Evolutionary conservation across 2,113 vertebrate genomes (phyloP).

Genomic region (Anas platyrhynchos): DNA sequence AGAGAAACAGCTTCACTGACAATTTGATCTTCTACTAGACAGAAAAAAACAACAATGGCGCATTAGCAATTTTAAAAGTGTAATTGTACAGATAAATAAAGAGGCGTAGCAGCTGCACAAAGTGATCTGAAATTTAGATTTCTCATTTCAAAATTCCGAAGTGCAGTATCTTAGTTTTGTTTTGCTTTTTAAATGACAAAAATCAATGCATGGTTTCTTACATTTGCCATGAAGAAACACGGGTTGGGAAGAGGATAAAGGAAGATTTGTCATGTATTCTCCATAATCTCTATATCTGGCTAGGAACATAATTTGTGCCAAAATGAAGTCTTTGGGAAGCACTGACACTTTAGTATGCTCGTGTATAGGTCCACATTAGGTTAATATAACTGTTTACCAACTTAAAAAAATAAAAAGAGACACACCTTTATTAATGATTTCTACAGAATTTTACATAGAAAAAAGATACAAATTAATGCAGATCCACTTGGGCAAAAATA

Average conservation of each 20-base stretch:
- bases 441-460: constrained; percentile 80
- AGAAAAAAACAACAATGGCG: constrained; percentile 35
- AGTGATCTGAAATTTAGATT: constrained; percentile 3
- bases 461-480: constrained; percentile 78
- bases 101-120: constrained; percentile 30
- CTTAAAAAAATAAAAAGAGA: constrained; percentile 70
- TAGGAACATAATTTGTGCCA: constrained; percentile 66
- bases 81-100: constrained; percentile 51
- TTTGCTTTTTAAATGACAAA: not conserved
- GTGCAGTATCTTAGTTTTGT: not conserved
- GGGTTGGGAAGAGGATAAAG: not conserved
- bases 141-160: constrained; percentile 1
- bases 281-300: constrained; percentile 29
- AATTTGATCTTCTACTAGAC: constrained; percentile 52
- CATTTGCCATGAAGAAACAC: not conserved
- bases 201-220: not conserved
- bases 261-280: constrained; percentile 29
- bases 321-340: constrained; percentile 72
- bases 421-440: constrained; percentile 81
- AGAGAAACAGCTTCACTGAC: constrained; percentile 50
- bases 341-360: constrained; percentile 51
- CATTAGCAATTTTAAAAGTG: constrained; percentile 29
- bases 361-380: constrained; percentile 48
- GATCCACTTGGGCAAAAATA: constrained; percentile 75
- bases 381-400: constrained; percentile 69